Conservation (phyloP, 2,113 vertebrate genomes). For the Machaerirhynchus nigripectus region DNA sequence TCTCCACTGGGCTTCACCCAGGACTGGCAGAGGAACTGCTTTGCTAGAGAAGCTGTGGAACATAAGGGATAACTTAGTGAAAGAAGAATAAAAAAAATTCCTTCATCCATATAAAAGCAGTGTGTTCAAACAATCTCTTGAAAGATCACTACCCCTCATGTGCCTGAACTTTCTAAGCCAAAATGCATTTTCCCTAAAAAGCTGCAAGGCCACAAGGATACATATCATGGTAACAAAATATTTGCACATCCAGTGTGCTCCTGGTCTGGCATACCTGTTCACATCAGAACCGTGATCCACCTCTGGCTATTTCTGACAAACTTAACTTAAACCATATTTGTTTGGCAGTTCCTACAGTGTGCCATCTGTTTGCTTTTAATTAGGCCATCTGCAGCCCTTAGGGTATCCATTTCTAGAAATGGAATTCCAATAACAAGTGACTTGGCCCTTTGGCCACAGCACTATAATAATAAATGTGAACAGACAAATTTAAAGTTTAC, state of each 20-base stretch:
- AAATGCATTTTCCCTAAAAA: not conserved
- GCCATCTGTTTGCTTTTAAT: not conserved
- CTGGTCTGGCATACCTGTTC: not conserved
- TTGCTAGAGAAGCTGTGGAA: constrained; percentile 81
- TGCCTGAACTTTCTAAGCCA: not conserved
- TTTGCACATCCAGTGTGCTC: not conserved
- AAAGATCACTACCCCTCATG: not conserved
- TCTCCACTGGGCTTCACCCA: constrained; percentile 82
- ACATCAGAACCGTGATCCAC: not conserved
- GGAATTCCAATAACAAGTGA: not conserved
- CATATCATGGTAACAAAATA: not conserved
- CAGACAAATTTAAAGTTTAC: not conserved
- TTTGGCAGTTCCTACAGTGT: not conserved
- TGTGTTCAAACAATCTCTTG: not conserved
- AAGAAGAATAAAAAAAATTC: not conserved
- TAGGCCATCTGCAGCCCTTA: not conserved
- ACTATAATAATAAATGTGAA: not conserved
- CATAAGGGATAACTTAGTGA: not conserved
- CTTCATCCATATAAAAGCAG: not conserved
- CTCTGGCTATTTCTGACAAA: not conserved
- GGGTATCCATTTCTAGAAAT: not conserved
- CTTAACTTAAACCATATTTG: not conserved
- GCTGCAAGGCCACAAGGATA: not conserved
- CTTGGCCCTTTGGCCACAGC: not conserved
- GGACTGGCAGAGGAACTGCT: constrained; percentile 82